Base-by-base conservation (phyloP, 1,140 invertebrate genomes). In the Anagrus nilaparvatae region DNA sequence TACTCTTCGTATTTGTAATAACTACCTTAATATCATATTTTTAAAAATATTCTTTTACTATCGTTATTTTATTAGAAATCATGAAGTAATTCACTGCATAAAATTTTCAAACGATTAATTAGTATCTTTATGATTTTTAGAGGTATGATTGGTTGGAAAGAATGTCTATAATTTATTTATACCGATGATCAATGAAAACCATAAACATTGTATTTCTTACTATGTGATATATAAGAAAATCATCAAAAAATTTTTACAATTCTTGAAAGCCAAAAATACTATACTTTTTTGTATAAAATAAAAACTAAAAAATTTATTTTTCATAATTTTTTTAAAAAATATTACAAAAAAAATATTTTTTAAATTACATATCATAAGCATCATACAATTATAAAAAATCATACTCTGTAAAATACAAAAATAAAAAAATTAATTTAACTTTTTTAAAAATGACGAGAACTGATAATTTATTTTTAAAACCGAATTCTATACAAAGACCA, bases 201-300 rank as follows among this genome's bases (percentile, higher is more conserved):
- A n/a, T n/a, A n/a, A n/a, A n/a, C 43, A 48, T 40, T 49, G 21
- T 41, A 21, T 46, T 28, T 24, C 17, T 34, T 45, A 40, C 19
- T 20, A 24, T 17, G 20, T 16, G 8, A 9, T 43, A 23, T 24
- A 41, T 21, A 20, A 37, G n/a, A 41, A 36, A 48, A 31, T 42
- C 35, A 40, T 39, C 40, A 51, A 50, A 49, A 28, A 46, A 36
- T 20, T 44, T 44, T 48, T 28, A 40, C 46, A 35, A 52, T 52
- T 52, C 37, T 49, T 43, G 45, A 54, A 57, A 54, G 51, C 55
- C 53, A 57, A 57, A 53, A 57, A 53, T 55, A 55, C 53, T 55
- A 55, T 40, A 48, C 19, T 43, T 42, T 39, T 34, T 34, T 14
- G 43, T 47, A 36, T 20, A 43, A 37, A 45, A 44, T 49, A 40